Evolutionary conservation across 2,113 vertebrate species (phyloP).

Genomic region (Tragelaphus buxtoni): DNA sequence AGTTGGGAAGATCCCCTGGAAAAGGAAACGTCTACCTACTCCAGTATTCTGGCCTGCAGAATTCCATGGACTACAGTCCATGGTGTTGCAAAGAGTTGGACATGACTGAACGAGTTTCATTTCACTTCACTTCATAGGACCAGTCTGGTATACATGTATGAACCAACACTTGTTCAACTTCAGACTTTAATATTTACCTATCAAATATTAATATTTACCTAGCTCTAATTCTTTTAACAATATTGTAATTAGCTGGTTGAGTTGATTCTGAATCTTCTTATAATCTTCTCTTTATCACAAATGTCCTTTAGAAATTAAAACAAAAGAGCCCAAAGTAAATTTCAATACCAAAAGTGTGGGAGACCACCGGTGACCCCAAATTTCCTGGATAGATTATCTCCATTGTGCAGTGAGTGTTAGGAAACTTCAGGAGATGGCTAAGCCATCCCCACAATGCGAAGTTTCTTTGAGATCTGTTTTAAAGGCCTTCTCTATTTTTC

Average conservation of each 20-base stretch:
- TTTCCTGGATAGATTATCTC: not conserved
- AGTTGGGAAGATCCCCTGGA: not conserved
- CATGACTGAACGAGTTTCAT: not conserved
- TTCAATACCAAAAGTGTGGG: not conserved
- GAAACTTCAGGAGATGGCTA: not conserved
- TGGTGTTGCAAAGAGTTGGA: not conserved
- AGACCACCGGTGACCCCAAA: not conserved
- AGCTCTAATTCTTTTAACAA: constrained; percentile 7
- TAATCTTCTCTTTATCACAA: not conserved
- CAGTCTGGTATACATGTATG: not conserved
- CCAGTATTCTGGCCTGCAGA: not conserved
- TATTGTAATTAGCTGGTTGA: not conserved
- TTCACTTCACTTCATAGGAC: not conserved
- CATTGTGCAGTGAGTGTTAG: not conserved
- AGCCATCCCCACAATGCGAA: not conserved
- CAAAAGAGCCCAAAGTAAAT: not conserved
- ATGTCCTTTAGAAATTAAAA: not conserved
- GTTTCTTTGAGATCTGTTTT: not conserved
- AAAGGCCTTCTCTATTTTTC: not conserved
- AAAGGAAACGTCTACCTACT: not conserved
- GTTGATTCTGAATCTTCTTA: not conserved
- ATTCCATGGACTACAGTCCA: not conserved
- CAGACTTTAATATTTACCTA: not conserved
- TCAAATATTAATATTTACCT: not conserved
- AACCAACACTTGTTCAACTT: not conserved